These are phyloP conservation scores for Hydropsyche tenuis DNA, from an alignment of 1,140 invertebrate genomes.

Conservation along the genomic window DNA sequence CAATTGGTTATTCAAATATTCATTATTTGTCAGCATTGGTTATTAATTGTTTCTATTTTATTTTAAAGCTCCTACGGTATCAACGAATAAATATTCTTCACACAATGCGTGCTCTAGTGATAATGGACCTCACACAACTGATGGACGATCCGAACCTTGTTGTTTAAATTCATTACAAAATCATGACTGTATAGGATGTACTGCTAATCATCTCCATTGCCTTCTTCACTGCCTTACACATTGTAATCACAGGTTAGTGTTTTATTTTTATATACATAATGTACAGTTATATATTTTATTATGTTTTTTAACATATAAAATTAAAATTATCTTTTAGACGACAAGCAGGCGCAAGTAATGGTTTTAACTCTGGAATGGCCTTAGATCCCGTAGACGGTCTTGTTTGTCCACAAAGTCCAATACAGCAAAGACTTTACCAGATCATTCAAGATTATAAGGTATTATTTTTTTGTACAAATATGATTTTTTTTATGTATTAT, in stretches of 20 bases:
- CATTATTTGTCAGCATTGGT: neutral
- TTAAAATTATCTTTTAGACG: slow-evolving; percentile 5
- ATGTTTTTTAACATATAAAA: neutral
- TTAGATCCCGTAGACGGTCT: slow-evolving; percentile 76
- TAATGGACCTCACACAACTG: neutral
- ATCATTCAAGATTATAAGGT: slow-evolving; percentile 82
- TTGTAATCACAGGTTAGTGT: slow-evolving; percentile 35
- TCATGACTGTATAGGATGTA: slow-evolving; percentile 28
- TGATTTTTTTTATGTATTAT: too few species aligned
- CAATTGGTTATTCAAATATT: neutral
- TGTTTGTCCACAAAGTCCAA: slow-evolving; percentile 75
- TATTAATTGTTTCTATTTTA: neutral
- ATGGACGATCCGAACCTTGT: slow-evolving; percentile 16
- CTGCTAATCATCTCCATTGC: slow-evolving; percentile 27
- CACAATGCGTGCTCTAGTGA: neutral
- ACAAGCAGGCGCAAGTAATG: neutral
- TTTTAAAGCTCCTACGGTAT: neutral
- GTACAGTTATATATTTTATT: neutral
- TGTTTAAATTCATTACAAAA: slow-evolving; percentile 26
- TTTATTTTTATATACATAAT: neutral
- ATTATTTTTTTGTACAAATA: slow-evolving; percentile 31
- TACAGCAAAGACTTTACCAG: slow-evolving; percentile 80
- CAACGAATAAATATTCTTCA: neutral
- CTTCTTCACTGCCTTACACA: slow-evolving; percentile 35
- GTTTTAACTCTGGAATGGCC: slow-evolving; percentile 26